Evolutionary conservation across 2,113 vertebrate genomes (phyloP).

Genomic region (Euleptes europaea): DNA sequence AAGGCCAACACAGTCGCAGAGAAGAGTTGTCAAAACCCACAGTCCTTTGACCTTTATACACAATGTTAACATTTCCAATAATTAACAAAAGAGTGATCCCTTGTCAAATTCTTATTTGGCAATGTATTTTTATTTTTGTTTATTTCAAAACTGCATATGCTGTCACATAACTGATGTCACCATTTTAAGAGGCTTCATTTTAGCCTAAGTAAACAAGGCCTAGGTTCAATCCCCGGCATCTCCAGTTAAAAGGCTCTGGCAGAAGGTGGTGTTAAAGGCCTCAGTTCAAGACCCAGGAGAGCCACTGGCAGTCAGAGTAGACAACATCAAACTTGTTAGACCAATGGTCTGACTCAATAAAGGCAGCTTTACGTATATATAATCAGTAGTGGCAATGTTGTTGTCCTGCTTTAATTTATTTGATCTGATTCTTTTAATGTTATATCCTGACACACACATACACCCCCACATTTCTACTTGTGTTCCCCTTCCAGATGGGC

Average conservation of each 20-base stretch:
- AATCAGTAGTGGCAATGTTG: no score
- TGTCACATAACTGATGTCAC: not conserved
- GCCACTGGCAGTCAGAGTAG: no score
- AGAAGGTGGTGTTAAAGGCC: no score
- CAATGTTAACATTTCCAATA: not conserved
- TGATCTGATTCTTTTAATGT: not conserved
- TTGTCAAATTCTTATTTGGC: not conserved
- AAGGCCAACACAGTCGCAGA: slow-evolving; percentile 37
- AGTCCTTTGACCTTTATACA: slow-evolving; percentile 34
- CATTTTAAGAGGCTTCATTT: not conserved
- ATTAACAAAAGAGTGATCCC: not conserved
- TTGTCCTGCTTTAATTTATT: not conserved
- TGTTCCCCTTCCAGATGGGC: not conserved
- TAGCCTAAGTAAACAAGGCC: not conserved
- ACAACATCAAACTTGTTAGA: no score
- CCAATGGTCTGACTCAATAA: no score
- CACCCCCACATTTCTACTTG: not conserved
- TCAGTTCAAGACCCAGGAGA: no score
- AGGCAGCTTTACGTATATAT: no score
- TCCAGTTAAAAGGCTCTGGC: no score
- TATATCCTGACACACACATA: not conserved
- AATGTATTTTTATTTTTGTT: not conserved
- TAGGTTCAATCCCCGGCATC: no score
- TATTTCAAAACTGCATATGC: not conserved
- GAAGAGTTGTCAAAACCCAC: not conserved